These are phyloP conservation scores for Bostrychus sinensis DNA, from an alignment of 2,113 vertebrate species.

Conservation along the genomic window DNA sequence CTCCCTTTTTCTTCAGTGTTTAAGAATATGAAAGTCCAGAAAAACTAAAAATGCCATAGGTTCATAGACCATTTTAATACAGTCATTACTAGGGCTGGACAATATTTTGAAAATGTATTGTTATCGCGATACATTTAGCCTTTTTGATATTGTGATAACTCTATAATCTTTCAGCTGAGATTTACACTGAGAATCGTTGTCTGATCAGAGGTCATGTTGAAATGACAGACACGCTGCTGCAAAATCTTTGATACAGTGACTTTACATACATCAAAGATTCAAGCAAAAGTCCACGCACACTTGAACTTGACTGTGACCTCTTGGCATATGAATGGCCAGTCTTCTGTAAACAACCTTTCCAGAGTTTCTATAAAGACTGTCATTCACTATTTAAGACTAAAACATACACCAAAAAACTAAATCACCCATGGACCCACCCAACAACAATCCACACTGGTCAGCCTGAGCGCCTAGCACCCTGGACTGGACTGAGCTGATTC, in stretches of 20 bases:
- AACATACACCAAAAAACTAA: conserved; percentile 38
- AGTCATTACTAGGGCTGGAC: too few relatives aligned
- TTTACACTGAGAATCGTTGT: too few relatives aligned
- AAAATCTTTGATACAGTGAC: not conserved
- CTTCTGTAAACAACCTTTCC: conserved; percentile 66
- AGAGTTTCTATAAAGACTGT: conserved; percentile 69
- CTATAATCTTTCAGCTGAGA: too few relatives aligned
- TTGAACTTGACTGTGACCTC: conserved; percentile 57
- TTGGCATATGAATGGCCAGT: conserved; percentile 52
- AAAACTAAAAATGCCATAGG: too few relatives aligned
- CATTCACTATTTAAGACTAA: conserved; percentile 68
- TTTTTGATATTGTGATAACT: too few relatives aligned
- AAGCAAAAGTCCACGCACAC: conserved; percentile 6
- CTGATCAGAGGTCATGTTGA: too few relatives aligned
- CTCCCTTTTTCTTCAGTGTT: too few relatives aligned
- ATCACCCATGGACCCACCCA: conserved; percentile 35
- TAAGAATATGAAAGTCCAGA: too few relatives aligned
- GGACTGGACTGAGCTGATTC: conserved; percentile 66
- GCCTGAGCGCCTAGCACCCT: conserved; percentile 41
- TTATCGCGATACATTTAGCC: too few relatives aligned
- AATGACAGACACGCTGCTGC: too few relatives aligned
- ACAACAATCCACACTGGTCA: conserved; percentile 18
- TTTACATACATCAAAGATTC: not conserved
- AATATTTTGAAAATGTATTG: too few relatives aligned
- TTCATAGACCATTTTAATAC: too few relatives aligned